phyloP scores from a whole-genome alignment of 2,888 invertebrate species.

The Parascotia fuliginaria region DNA sequence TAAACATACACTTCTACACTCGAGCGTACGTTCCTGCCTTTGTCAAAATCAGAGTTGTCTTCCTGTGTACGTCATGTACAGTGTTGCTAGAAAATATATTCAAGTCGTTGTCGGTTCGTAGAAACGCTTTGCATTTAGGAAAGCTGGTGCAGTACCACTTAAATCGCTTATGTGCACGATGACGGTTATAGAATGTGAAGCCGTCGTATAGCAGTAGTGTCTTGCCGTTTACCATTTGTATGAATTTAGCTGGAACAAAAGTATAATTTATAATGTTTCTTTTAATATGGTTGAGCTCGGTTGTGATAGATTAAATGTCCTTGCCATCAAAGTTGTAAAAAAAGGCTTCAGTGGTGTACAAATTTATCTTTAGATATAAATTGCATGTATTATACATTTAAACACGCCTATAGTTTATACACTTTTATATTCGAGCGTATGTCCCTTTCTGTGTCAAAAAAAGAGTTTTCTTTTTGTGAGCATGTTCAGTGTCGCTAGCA shows the following conservation, averaged over 20 bases:
- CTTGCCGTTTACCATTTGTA: constrained; percentile 30
- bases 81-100: not conserved
- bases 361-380: no score
- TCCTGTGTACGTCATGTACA: constrained; percentile 14
- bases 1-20: not conserved
- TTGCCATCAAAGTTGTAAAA: no score
- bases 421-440: constrained; percentile 13
- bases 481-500: constrained; percentile 7
- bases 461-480: constrained; percentile 10
- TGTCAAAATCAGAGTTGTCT: constrained; percentile 6
- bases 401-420: no score
- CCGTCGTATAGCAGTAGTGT: constrained; percentile 20
- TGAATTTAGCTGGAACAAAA: constrained; percentile 25
- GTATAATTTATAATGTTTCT: no score
- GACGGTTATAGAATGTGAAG: constrained; percentile 37
- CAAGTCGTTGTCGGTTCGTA: no score
- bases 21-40: constrained; percentile 12
- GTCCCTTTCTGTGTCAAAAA: constrained; percentile 4
- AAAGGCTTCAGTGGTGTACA: no score
- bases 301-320: no score
- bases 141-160: no score
- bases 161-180: no score
- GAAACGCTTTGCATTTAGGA: no score
- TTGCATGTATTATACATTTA: no score
- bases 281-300: no score